Conservation (phyloP, 1,140 invertebrate genomes). For the Spodoptera litura region DNA sequence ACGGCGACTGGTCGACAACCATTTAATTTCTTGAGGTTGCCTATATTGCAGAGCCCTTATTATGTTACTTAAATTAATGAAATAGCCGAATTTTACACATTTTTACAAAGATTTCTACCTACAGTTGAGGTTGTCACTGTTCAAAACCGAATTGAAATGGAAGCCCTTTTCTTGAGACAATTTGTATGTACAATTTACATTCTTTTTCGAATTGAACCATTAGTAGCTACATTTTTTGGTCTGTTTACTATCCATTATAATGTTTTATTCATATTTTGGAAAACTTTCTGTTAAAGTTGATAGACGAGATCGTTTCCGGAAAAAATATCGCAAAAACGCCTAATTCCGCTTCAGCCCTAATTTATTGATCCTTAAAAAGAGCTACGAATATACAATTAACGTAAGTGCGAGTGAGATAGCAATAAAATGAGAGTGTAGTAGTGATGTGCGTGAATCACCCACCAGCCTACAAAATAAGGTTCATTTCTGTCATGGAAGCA, state of each 20-base stretch:
- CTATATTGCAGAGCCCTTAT: background rate
- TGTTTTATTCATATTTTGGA: too few species aligned
- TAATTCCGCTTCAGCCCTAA: constrained; percentile 43
- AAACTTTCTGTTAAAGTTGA: too few species aligned
- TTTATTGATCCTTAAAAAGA: constrained; percentile 50
- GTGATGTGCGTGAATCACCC: constrained; percentile 51
- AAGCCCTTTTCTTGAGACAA: too few species aligned
- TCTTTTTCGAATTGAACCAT: too few species aligned
- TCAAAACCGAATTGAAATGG: too few species aligned
- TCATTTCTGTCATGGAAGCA: constrained; percentile 39
- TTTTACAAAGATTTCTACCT: too few species aligned
- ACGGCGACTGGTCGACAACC: background rate
- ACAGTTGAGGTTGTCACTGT: too few species aligned
- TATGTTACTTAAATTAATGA: too few species aligned
- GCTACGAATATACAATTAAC: background rate
- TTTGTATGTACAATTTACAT: too few species aligned
- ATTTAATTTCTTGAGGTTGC: background rate
- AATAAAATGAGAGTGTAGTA: constrained; percentile 41
- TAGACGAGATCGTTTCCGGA: background rate
- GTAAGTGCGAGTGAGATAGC: constrained; percentile 35
- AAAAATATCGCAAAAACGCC: constrained; percentile 1
- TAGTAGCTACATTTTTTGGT: too few species aligned
- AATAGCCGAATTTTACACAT: too few species aligned
- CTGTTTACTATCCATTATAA: too few species aligned
- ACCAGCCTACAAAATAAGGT: constrained; percentile 8